Conservation (phyloP, 2,888 invertebrate genomes). For the Molorchus minor region DNA sequence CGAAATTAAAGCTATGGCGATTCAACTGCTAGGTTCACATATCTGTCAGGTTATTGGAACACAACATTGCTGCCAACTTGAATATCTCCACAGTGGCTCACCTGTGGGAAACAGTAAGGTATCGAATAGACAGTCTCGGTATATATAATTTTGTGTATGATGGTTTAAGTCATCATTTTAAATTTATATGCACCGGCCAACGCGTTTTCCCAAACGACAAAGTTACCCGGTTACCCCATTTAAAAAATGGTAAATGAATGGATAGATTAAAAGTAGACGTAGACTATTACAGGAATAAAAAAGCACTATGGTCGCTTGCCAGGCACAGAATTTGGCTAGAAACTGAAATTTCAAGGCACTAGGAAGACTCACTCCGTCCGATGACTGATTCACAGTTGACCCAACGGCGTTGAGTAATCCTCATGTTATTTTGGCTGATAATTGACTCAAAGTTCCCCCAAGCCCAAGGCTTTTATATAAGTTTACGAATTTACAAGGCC, state of each 20-base stretch:
- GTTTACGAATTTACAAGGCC: too few species aligned
- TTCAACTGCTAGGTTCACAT: slow-evolving; percentile 40
- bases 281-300: neutral
- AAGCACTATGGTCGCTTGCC: slow-evolving; percentile 11
- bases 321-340: slow-evolving; percentile 17
- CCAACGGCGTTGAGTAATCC: neutral
- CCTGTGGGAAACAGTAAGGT: too few species aligned
- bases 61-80: slow-evolving; percentile 49
- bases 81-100: slow-evolving; percentile 40
- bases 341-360: slow-evolving; percentile 2
- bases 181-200: too few species aligned
- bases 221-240: too few species aligned
- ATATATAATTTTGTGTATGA: too few species aligned
- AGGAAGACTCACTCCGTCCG: slow-evolving; percentile 7
- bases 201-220: too few species aligned
- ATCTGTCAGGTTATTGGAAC: slow-evolving; percentile 55
- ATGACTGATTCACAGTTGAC: slow-evolving; percentile 7
- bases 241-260: slow-evolving; percentile 5
- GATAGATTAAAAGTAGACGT: neutral
- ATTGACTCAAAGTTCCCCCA: too few species aligned
- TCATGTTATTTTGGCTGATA: too few species aligned
- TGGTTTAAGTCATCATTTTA: too few species aligned
- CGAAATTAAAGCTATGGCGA: slow-evolving; percentile 26
- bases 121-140: too few species aligned
- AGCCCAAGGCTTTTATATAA: too few species aligned